These are phyloP conservation scores for Dryas iulia DNA, from an alignment of 1,140 invertebrate genomes.

Conservation along the genomic window DNA sequence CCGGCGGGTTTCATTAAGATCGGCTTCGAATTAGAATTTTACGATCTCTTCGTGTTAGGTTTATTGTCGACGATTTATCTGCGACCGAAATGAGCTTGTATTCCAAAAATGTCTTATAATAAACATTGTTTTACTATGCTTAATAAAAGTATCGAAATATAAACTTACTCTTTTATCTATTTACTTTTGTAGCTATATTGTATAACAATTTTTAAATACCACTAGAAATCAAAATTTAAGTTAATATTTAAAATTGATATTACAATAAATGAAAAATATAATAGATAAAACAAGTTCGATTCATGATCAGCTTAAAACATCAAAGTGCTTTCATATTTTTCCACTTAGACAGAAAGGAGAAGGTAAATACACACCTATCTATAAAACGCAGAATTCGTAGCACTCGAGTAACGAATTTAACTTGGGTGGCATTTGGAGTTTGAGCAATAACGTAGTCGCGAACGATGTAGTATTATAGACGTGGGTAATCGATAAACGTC, in stretches of 20 bases:
- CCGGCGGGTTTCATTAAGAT: constrained; percentile 21
- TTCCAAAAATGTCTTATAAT: constrained; percentile 76
- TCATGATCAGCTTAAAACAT: too few species aligned
- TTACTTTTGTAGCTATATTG: too few species aligned
- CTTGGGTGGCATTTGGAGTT: constrained; percentile 51
- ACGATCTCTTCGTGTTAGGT: constrained; percentile 78
- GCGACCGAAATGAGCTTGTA: constrained; percentile 74
- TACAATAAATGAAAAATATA: too few species aligned
- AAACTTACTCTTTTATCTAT: not conserved
- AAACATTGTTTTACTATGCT: constrained; percentile 66
- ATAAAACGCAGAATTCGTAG: not conserved
- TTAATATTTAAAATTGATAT: too few species aligned
- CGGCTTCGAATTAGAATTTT: constrained; percentile 75
- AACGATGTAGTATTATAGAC: constrained; percentile 26
- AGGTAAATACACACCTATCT: too few species aligned
- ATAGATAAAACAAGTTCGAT: too few species aligned
- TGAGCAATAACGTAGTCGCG: constrained; percentile 38
- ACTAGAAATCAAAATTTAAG: too few species aligned
- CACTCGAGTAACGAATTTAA: constrained; percentile 13
- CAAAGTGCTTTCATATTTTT: too few species aligned
- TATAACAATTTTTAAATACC: too few species aligned
- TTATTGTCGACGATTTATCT: constrained; percentile 76
- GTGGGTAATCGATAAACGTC: constrained; percentile 46
- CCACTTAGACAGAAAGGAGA: too few species aligned
- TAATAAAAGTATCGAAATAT: constrained; percentile 48